phyloP scores from a whole-genome alignment of 2,888 invertebrate genomes.

The Polydrusus tereticollis region DNA sequence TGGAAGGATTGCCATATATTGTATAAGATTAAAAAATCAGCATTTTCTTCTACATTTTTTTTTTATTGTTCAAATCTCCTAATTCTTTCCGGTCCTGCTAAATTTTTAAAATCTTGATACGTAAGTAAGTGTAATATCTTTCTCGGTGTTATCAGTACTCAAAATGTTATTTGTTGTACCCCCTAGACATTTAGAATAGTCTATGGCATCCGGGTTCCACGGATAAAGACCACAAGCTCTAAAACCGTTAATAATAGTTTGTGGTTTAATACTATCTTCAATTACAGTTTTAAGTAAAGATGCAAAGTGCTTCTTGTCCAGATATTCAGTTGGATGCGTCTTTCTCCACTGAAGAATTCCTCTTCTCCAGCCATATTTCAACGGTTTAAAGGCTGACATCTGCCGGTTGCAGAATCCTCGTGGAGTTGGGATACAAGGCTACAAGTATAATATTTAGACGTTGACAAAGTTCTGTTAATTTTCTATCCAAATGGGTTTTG shows the following conservation, averaged over 20 bases:
- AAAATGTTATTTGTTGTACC: not conserved
- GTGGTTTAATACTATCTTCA: slow-evolving; percentile 28
- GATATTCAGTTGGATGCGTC: slow-evolving; percentile 47
- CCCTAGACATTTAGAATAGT: slow-evolving; percentile 39
- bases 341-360: slow-evolving; percentile 58
- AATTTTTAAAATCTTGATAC: slow-evolving; percentile 30
- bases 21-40: slow-evolving; percentile 29
- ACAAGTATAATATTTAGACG: slow-evolving; percentile 50
- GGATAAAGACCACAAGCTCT: slow-evolving; percentile 43
- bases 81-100: slow-evolving; percentile 23
- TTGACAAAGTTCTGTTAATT: slow-evolving; percentile 27
- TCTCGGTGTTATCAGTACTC: slow-evolving; percentile 2
- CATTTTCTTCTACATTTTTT: slow-evolving; percentile 13
- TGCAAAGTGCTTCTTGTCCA: slow-evolving; percentile 46
- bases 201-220: slow-evolving; percentile 41
- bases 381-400: slow-evolving; percentile 51
- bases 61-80: slow-evolving; percentile 29
- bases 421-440: slow-evolving; percentile 54
- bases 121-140: slow-evolving; percentile 21
- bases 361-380: slow-evolving; percentile 53
- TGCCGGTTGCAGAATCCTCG: slow-evolving; percentile 50
- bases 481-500: slow-evolving; percentile 25
- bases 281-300: slow-evolving; percentile 38
- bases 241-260: slow-evolving; percentile 48
- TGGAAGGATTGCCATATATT: slow-evolving; percentile 12